Percentiles rank a stretch among this genome's conserved stretches.
These are phyloP conservation scores for Epinotia bilunana DNA, from an alignment of 2,888 invertebrate genomes.

Conservation along the genomic window DNA sequence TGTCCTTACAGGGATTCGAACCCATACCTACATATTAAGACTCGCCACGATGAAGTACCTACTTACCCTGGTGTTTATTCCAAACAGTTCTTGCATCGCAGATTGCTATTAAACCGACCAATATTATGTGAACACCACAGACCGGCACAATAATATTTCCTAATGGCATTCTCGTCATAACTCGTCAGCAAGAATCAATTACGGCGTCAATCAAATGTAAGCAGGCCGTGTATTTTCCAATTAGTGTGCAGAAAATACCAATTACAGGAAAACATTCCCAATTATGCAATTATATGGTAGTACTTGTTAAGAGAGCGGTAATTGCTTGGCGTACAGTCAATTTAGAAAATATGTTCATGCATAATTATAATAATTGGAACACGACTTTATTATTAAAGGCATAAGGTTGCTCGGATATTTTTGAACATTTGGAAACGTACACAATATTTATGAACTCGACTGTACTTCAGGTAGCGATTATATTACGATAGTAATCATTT, in stretches of 20 bases:
- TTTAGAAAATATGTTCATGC: too few species aligned
- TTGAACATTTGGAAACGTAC: too few species aligned
- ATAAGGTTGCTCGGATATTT: too few species aligned
- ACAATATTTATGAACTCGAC: too few species aligned
- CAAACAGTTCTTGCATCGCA: background rate
- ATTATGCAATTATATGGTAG: slow-evolving; percentile 15
- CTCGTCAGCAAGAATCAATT: slow-evolving; percentile 22
- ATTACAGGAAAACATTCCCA: slow-evolving; percentile 26
- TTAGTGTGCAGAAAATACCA: slow-evolving; percentile 31
- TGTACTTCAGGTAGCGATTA: too few species aligned
- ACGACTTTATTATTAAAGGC: too few species aligned
- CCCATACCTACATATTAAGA: too few species aligned
- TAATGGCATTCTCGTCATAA: background rate
- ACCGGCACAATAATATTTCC: background rate
- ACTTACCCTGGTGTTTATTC: slow-evolving; percentile 3
- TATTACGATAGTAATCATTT: too few species aligned
- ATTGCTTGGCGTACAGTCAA: background rate
- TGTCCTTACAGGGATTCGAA: too few species aligned
- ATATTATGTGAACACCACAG: background rate
- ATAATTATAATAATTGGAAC: too few species aligned
- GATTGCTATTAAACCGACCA: background rate
- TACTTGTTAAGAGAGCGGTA: background rate
- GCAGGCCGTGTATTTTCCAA: slow-evolving; percentile 15
- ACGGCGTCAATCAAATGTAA: slow-evolving; percentile 29
- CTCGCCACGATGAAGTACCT: background rate